Percentiles rank a stretch among this genome's conserved stretches.
These are phyloP conservation scores for Desoria tigrina DNA, from an alignment of 2,888 invertebrate species.

Conservation along the genomic window DNA sequence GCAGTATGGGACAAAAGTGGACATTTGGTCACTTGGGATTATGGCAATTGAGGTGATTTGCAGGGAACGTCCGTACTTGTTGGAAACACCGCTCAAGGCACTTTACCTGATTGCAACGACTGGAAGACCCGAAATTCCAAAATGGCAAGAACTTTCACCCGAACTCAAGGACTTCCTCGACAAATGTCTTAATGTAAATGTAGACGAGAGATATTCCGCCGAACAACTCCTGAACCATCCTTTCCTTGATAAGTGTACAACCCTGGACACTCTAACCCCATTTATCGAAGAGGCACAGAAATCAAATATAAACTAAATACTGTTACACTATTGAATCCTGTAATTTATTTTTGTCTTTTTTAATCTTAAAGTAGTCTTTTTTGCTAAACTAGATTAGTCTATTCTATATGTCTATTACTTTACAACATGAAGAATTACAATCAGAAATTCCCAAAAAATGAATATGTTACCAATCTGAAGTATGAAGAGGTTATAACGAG, in stretches of 20 bases:
- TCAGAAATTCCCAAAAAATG: too few relatives aligned
- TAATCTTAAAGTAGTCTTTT: too few relatives aligned
- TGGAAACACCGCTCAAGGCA: slow-evolving; percentile 88
- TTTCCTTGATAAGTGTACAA: slow-evolving; percentile 77
- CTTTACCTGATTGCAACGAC: slow-evolving; percentile 93
- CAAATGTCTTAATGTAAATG: slow-evolving; percentile 86
- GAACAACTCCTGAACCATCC: slow-evolving; percentile 81
- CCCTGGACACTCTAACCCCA: slow-evolving; percentile 78
- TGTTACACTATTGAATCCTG: too few relatives aligned
- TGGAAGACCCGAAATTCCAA: slow-evolving; percentile 86
- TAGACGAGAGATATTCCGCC: slow-evolving; percentile 86
- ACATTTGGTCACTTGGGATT: slow-evolving; percentile 94
- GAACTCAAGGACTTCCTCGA: slow-evolving; percentile 81
- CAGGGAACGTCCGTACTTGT: slow-evolving; percentile 94
- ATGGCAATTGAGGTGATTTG: slow-evolving; percentile 98
- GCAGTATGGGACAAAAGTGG: slow-evolving; percentile 89
- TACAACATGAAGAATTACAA: too few relatives aligned
- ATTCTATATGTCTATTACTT: too few relatives aligned
- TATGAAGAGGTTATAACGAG: too few relatives aligned
- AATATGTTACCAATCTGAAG: too few relatives aligned
- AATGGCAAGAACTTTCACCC: slow-evolving; percentile 75
- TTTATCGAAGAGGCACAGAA: slow-evolving; percentile 89
- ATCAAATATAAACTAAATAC: too few relatives aligned
- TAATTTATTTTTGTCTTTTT: too few relatives aligned
- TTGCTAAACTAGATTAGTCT: too few relatives aligned